Evolutionary conservation across 1,140 invertebrate species (phyloP), one percentile per base, ranked within the genome.

Genomic region (Grapholita molesta): DNA sequence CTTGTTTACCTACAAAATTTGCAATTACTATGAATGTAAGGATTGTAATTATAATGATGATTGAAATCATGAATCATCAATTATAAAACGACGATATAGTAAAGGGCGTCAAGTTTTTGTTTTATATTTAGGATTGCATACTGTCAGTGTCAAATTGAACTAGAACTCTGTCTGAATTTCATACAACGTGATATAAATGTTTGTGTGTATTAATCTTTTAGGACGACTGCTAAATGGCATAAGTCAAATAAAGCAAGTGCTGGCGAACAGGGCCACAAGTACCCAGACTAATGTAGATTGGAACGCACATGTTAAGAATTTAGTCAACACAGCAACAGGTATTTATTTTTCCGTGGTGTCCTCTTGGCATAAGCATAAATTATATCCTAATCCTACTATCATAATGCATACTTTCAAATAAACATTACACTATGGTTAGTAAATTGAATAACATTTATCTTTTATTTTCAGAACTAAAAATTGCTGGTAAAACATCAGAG

Each of bases 401-500:
- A n/a, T n/a, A n/a, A n/a, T n/a, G n/a, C n/a, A n/a, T n/a, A n/a
- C n/a, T n/a, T n/a, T n/a, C n/a, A n/a, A n/a, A n/a, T n/a, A n/a
- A n/a, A n/a, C n/a, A n/a, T n/a, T n/a, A 24, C n/a, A 53, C 64
- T 57, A 32, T 35, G 32, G 64, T 42, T 65, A 64, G 7, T 9
- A 53, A 32, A 8, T 64, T 65, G 4, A 32, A 21, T 42, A 30
- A 38, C 42, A 55, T 67, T 69, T 21, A 61, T 67, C 65, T 75
- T 69, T 25, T 84, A 84, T 65, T 71, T 71, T 18, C 84, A 91
- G 88, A 89, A 71, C 70, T 91, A 15, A 88, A 88, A 82, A 89
- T 91, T 75, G 89, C 83, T 30, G 88, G 86, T 12, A 86, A 83
- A 66, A 88, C 89, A 28, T 91, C 89, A 25, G 89, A 91, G 73